phyloP scores from a whole-genome alignment of 2,797 vertebrate genomes.

The Craterocephalus amniculus region DNA sequence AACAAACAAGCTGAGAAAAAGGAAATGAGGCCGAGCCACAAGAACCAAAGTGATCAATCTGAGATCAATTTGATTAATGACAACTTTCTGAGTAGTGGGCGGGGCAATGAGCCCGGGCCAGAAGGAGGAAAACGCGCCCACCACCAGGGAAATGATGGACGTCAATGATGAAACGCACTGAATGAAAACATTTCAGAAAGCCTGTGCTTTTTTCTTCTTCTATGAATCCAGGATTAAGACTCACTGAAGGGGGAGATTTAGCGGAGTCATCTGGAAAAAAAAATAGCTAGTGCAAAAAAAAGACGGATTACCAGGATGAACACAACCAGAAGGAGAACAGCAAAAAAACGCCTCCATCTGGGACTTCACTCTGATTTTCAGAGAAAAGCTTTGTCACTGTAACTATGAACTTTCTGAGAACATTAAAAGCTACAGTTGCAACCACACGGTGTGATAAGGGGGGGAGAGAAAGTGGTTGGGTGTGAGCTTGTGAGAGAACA shows the following conservation, averaged over 20 bases:
- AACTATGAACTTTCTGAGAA: conserved; percentile 62
- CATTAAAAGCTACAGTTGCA: conserved; percentile 30
- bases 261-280: conserved; percentile 52
- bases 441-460: conserved; percentile 27
- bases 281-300: conserved; percentile 54
- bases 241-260: conserved; percentile 60
- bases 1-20: conserved; percentile 31
- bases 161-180: conserved; percentile 54
- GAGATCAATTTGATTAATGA: conserved; percentile 59
- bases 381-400: conserved; percentile 55
- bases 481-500: conserved; percentile 12
- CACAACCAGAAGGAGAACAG: conserved; percentile 41
- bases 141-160: conserved; percentile 26
- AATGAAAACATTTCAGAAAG: conserved; percentile 55
- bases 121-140: conserved; percentile 4
- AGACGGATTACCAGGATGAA: conserved; percentile 62
- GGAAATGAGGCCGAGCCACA: conserved; percentile 54
- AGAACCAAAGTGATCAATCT: conserved; percentile 47
- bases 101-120: conserved; percentile 10
- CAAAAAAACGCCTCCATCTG: conserved; percentile 58
- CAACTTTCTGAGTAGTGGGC: conserved; percentile 24
- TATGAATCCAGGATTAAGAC: conserved; percentile 68
- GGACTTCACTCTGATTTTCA: conserved; percentile 50
- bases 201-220: conserved; percentile 42
- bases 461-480: background rate